Evolutionary conservation across 2,888 invertebrate genomes (phyloP), one percentile per base, ranked within the genome.

Genomic region (Tetranychus truncatus): DNA sequence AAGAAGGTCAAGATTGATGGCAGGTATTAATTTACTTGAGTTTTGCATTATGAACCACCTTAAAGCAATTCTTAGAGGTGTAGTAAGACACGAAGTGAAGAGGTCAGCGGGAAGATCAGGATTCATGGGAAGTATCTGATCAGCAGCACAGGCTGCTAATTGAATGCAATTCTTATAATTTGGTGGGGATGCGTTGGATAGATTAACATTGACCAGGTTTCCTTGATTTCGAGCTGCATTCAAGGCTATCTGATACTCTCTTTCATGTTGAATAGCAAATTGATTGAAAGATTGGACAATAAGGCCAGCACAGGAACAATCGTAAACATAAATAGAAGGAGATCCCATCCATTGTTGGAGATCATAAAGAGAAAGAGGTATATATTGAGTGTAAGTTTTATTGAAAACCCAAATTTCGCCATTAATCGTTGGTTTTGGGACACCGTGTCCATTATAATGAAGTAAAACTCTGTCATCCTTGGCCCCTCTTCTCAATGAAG

Each of bases 371-470:
- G 96, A 97, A 81, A 99, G 85, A 72, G 99, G 99, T 84, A 99
- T 99, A 86, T 99, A 99, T 85, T 99, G 97, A 5, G 99, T 99
- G 83, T 94, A 99, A 65, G 89, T 91, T 89, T 94, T 85, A 84
- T 99, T 99, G 85, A 99, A 99, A 5, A 99, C 96, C 97, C 97
- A 97, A 80, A 97, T 93, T 86, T 99, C 99, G 9, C 99, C 97
- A 84, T 99, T 99, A 21, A 88, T 86, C 11, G 99, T 99, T 55
- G 99, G 99, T 83, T 91, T 91, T 69, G 99, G 99, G 76, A 99
- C 99, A 20, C 99, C 99, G 83, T 99, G 99, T 0, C 99, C 99
- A 84, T 99, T 99, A 84, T 99, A 99, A 84, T 99, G 99, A 84
- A 99, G 99, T 75, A 99, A 85, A 66, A 99, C 95, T 78, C 99